Evolutionary conservation across 2,113 vertebrate species (phyloP).

Genomic region (Scomber colias): DNA sequence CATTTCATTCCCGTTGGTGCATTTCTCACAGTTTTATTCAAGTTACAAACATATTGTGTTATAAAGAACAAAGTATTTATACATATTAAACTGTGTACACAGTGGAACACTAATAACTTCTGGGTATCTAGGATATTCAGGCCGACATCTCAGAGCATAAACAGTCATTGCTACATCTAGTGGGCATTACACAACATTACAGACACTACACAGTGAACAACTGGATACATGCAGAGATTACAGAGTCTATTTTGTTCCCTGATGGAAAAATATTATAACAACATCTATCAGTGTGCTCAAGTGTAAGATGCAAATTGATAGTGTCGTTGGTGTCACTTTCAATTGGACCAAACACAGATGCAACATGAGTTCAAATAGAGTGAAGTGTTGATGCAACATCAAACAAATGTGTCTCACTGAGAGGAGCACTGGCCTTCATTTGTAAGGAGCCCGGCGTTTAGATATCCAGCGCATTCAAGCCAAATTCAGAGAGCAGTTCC

Average conservation of each 20-base stretch:
- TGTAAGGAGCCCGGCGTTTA: conserved; percentile 26
- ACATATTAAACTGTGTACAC: conserved; percentile 2
- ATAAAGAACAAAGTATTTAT: neutral
- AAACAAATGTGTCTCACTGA: conserved; percentile 24
- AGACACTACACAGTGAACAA: conserved; percentile 12
- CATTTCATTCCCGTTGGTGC: neutral
- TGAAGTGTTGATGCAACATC: neutral
- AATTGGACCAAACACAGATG: conserved; percentile 17
- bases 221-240: conserved; percentile 6
- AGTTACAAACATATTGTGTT: neutral
- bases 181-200: conserved; percentile 69
- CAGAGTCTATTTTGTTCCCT: neutral
- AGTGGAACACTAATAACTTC: neutral
- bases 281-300: neutral
- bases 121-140: neutral
- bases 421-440: conserved; percentile 11
- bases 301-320: conserved; percentile 5
- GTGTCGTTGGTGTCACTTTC: neutral
- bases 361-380: neutral
- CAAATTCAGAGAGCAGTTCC: conserved; percentile 78
- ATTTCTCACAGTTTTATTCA: conserved; percentile 13
- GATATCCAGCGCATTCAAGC: conserved; percentile 80
- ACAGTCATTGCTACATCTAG: conserved; percentile 76
- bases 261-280: conserved; percentile 23
- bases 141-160: neutral